phyloP scores from a whole-genome alignment of 1,140 invertebrate genomes.

The Drosophila navojoa region DNA sequence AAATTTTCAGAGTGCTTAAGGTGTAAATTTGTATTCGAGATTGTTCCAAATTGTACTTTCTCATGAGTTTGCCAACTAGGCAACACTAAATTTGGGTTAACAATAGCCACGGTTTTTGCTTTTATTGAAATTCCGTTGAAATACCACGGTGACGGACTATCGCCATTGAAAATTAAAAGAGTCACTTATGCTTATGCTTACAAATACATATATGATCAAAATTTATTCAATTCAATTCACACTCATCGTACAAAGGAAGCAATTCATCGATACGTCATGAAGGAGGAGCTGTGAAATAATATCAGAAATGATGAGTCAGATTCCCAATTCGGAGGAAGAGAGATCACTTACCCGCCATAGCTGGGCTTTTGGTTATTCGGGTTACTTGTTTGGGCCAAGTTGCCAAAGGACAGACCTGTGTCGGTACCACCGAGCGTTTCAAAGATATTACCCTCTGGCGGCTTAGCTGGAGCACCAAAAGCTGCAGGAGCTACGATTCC shows the following conservation, averaged over 20 bases:
- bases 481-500: constrained; percentile 45
- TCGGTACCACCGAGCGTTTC: constrained; percentile 85
- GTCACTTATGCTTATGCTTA: no score
- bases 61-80: no score
- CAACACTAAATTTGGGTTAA: no score
- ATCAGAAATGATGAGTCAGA: neutral
- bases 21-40: no score
- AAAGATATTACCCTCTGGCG: constrained; percentile 85
- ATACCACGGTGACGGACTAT: no score
- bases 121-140: no score
- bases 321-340: neutral
- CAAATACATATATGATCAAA: constrained; percentile 1
- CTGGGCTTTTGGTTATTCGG: constrained; percentile 71
- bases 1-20: no score
- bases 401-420: constrained; percentile 85
- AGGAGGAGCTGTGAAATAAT: constrained; percentile 32
- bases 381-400: constrained; percentile 85
- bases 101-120: no score
- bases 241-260: neutral
- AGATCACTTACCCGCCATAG: constrained; percentile 84
- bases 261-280: constrained; percentile 46
- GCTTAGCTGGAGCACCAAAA: constrained; percentile 66
- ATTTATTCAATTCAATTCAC: constrained; percentile 25
- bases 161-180: no score
- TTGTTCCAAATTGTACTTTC: no score